Conservation (phyloP, 1,140 invertebrate species). For the Globodera ellingtonae region DNA sequence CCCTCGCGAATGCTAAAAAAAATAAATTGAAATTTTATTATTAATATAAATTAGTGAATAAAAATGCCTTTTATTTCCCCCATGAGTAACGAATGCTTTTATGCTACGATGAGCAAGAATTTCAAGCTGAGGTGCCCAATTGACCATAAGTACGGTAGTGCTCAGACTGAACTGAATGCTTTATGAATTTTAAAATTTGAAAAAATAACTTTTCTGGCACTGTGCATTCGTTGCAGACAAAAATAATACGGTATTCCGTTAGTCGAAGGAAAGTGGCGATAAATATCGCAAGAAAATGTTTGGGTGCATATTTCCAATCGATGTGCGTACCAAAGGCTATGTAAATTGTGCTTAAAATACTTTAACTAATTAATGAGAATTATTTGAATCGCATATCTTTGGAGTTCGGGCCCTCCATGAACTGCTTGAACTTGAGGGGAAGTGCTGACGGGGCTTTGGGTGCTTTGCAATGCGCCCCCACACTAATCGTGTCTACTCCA, state of each 20-base stretch:
- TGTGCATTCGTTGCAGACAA: slow-evolving; percentile 39
- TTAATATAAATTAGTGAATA: slow-evolving; percentile 1
- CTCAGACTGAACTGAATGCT: neutral
- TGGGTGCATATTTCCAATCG: slow-evolving; percentile 40
- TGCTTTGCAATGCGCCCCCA: slow-evolving; percentile 26
- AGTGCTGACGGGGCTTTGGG: slow-evolving; percentile 9
- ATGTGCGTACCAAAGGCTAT: slow-evolving; percentile 47
- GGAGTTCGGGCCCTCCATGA: slow-evolving; percentile 37
- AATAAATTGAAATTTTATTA: neutral
- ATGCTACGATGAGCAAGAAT: slow-evolving; percentile 44
- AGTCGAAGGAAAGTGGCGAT: slow-evolving; percentile 20
- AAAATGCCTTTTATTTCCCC: slow-evolving; percentile 37
- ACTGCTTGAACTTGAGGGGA: slow-evolving; percentile 27
- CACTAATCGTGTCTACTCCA: slow-evolving; percentile 7
- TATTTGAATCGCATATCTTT: slow-evolving; percentile 25
- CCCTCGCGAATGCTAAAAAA: slow-evolving; percentile 31
- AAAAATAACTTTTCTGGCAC: neutral
- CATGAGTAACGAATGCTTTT: slow-evolving; percentile 38
- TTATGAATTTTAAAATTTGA: neutral
- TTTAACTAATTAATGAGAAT: neutral
- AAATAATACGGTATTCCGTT: slow-evolving; percentile 42
- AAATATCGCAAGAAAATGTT: slow-evolving; percentile 32
- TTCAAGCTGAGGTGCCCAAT: slow-evolving; percentile 44
- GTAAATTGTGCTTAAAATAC: slow-evolving; percentile 45
- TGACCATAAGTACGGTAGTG: slow-evolving; percentile 19